phyloP scores from a whole-genome alignment of 2,888 invertebrate species.

The Pocota personata region DNA sequence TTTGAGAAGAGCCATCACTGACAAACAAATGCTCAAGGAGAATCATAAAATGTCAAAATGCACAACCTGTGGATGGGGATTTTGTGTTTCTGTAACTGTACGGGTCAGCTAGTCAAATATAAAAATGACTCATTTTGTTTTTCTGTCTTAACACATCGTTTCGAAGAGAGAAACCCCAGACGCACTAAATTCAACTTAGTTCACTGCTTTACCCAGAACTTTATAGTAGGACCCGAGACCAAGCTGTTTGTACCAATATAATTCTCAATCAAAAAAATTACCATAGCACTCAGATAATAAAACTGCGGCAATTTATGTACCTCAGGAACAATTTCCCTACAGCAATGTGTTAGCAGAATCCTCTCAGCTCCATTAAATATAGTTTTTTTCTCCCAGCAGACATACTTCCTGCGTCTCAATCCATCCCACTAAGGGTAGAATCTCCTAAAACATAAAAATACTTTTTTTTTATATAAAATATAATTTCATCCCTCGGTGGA shows the following conservation, averaged over 20 bases:
- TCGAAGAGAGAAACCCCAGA: too few relatives aligned
- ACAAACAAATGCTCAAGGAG: too few relatives aligned
- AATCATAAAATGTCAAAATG: too few relatives aligned
- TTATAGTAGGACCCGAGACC: background rate
- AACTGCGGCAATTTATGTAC: constrained; percentile 50
- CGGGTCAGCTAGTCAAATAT: too few relatives aligned
- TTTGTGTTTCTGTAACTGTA: too few relatives aligned
- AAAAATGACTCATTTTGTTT: too few relatives aligned
- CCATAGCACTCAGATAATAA: constrained; percentile 39
- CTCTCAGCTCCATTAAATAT: constrained; percentile 46
- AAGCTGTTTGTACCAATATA: background rate
- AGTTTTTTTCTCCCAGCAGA: constrained; percentile 49
- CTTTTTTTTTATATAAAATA: constrained; percentile 53
- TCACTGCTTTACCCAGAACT: background rate
- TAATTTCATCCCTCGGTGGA: constrained; percentile 66
- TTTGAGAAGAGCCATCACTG: too few relatives aligned
- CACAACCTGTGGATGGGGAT: too few relatives aligned
- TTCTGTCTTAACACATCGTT: too few relatives aligned
- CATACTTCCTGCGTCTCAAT: background rate
- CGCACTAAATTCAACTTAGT: too few relatives aligned
- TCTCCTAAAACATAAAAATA: constrained; percentile 52
- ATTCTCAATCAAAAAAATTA: constrained; percentile 43
- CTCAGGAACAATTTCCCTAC: constrained; percentile 19
- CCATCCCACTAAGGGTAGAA: background rate
- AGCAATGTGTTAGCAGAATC: constrained; percentile 12